Base-by-base conservation (phyloP, 2,888 invertebrate species). In the Dromius quadrimaculatus region DNA sequence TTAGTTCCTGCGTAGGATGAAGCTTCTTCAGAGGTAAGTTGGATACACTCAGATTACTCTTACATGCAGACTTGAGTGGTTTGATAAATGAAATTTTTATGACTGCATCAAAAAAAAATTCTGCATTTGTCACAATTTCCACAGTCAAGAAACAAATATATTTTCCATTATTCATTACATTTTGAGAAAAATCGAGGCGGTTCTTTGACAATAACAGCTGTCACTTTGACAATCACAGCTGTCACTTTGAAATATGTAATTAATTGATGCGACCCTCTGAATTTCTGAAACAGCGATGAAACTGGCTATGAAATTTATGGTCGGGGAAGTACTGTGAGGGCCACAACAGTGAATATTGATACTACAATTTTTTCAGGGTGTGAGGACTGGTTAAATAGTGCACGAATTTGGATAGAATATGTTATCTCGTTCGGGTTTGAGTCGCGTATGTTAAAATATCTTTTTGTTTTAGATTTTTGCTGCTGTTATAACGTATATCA, bases 401-500 rank as follows among this genome's bases (percentile, higher is more conserved):
- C 54, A 54, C 54, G 28, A 54, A 54, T 28, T 54, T 13, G 15
- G 2, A 41, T 15, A 8, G 2, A 8, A 47, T 47, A n/a, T 20
- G 19, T 3, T n/a, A 5, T 59, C 17, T 19, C 13, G 3, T 4
- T n/a, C 3, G n/a, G 38, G 3, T 38, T n/a, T 34, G n/a, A 59
- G 5, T 13, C 5, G 4, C 36, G 19, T 36, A 20, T n/a, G 34
- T 59, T 15, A 6, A 6, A n/a, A n/a, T n/a, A n/a, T n/a, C n/a
- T 17, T 34, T 59, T 59, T 9, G 36, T 59, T 59, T 34, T 8
- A 59, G 59, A 59, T 59, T 2, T 6, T 59, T 59, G 22, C 1
- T 11, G 59, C 59, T 17, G 11, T 36, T 11, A 36, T 36, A 36
- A 59, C 36, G 4, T 59, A 59, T 36, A 36, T 59, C 59, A 59